Conservation (phyloP, 2,888 invertebrate species). For the Drosophila maculinotata region DNA sequence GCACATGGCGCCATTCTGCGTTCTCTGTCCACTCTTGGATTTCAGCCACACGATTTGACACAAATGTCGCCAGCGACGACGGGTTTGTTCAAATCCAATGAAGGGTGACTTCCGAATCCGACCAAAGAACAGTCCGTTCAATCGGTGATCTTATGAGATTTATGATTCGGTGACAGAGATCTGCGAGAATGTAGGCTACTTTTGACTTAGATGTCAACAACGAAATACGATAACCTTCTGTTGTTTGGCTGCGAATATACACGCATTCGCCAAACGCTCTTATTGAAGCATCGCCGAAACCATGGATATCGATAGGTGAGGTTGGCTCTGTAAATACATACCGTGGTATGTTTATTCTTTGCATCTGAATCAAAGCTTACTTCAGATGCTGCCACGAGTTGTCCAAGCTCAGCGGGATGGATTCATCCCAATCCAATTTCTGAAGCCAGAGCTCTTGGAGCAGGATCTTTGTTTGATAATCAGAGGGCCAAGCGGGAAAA, state of each 20-base stretch:
- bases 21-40: not conserved
- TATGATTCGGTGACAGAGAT: not conserved
- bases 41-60: not conserved
- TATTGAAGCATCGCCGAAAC: not conserved
- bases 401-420: not conserved
- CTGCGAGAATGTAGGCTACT: slow-evolving; percentile 2
- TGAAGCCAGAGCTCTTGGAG: slow-evolving; percentile 1
- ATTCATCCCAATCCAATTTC: slow-evolving; percentile 2
- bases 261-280: slow-evolving; percentile 3
- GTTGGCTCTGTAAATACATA: not conserved
- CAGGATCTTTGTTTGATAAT: not conserved
- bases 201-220: not conserved
- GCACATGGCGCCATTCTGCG: not conserved
- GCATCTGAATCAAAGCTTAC: too few relatives aligned
- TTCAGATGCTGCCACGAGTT: too few relatives aligned
- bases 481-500: not conserved
- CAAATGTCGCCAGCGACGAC: too few relatives aligned
- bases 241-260: not conserved
- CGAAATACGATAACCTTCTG: not conserved
- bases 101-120: not conserved
- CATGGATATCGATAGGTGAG: slow-evolving; percentile 7
- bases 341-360: not conserved
- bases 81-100: not conserved
- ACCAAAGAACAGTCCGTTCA: not conserved
- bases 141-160: too few relatives aligned